Percentiles rank a stretch among this genome's conserved stretches.
phyloP scores from a whole-genome alignment of 2,113 vertebrate species.

The Saguinus midas region DNA sequence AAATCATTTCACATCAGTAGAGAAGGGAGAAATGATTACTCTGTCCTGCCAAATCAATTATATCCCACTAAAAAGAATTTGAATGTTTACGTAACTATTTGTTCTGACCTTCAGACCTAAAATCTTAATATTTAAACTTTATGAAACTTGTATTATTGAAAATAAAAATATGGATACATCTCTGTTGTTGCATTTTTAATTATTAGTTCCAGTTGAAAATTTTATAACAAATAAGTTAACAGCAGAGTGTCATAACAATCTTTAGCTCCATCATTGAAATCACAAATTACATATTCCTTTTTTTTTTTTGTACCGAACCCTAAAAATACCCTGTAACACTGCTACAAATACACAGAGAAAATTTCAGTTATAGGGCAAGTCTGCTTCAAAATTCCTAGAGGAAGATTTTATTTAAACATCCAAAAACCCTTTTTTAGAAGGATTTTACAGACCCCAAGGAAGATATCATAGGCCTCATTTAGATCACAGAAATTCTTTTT shows the following conservation, averaged over 20 bases:
- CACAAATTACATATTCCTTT: not conserved
- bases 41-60: not conserved
- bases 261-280: not conserved
- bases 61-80: not conserved
- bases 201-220: slow-evolving; percentile 37
- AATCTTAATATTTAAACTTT: slow-evolving; percentile 37
- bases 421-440: not conserved
- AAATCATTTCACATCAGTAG: slow-evolving; percentile 26
- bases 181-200: not conserved
- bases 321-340: not conserved
- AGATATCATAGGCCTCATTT: not conserved
- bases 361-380: not conserved
- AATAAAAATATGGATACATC: slow-evolving; percentile 12
- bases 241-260: not conserved
- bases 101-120: not conserved
- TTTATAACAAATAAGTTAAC: slow-evolving; percentile 3
- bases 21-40: not conserved
- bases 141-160: not conserved
- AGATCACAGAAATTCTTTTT: not conserved
- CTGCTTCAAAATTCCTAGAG: not conserved
- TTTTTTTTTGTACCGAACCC: not conserved
- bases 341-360: not conserved
- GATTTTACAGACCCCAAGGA: not conserved
- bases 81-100: slow-evolving; percentile 25
- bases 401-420: not conserved